phyloP scores from a whole-genome alignment of 2,113 vertebrate genomes.

The Isichthys henryi region DNA sequence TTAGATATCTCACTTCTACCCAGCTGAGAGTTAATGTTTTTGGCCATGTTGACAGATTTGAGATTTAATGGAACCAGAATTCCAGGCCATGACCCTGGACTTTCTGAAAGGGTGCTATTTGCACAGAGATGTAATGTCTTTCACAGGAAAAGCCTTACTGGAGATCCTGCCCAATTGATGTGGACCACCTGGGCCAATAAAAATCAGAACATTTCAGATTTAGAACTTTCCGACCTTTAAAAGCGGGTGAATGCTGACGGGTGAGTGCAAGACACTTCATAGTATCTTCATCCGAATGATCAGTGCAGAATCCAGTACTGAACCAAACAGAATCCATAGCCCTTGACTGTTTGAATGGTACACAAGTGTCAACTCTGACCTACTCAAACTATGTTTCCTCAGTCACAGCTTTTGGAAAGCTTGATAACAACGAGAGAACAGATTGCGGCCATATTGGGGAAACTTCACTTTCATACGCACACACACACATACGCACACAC shows the following conservation, averaged over 20 bases:
- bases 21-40: constrained; percentile 21
- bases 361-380: background rate
- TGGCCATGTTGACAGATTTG: constrained; percentile 22
- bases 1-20: background rate
- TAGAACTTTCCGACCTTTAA: background rate
- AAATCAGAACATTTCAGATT: constrained; percentile 4
- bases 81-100: constrained; percentile 1
- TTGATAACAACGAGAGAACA: background rate
- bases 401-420: background rate
- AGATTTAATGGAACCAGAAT: constrained; percentile 21
- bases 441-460: background rate
- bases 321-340: background rate
- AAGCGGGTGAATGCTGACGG: background rate
- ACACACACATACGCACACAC: background rate
- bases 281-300: background rate
- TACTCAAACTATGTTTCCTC: background rate
- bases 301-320: background rate
- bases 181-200: background rate
- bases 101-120: background rate
- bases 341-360: background rate
- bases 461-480: background rate
- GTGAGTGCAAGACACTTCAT: background rate
- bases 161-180: background rate
- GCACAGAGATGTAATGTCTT: background rate
- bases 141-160: background rate